Evolutionary conservation across 2,797 vertebrate species (phyloP), one percentile per base, ranked within the genome.

Genomic region (Trachurus trachurus): DNA sequence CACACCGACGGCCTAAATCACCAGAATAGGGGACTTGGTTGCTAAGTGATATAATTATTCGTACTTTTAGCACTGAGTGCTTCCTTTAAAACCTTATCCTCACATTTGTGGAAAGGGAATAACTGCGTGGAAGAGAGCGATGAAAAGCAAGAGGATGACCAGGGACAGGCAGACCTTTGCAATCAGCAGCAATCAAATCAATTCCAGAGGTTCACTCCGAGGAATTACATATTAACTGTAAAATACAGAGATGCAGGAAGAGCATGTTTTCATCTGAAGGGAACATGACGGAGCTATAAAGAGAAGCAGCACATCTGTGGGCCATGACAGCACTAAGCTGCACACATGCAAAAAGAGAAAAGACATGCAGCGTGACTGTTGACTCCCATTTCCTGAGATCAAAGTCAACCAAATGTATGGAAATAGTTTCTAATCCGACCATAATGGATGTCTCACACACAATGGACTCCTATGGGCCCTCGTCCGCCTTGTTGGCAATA

Each of bases 41-140:
- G 88, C 84, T 86, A 87, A 88, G 84, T 87, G 87, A 89, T 86
- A 90, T 76, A 84, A 91, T 87, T 90, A 90, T 89, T 89, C 53
- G 58, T 81, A 87, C 80, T 86, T 92, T 89, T 79, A 86, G 64
- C 74, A 65, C 83, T 81, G 91, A 91, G 88, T 89, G 90, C 84
- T 88, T 89, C 87, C 78, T 90, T 91, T 86, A 88, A 88, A 91
- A 83, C 61, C 84, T 64, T 74, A 82, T 77, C 74, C 79, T 78
- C 76, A 86, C 82, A 77, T 85, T 81, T 80, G 67, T 78, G 63
- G 37, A 78, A 76, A 82, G 61, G 44, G 50, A 56, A 45, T 40
- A 40, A 59, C 21, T 29, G 59, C 59, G 58, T 49, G 40, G 70
- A 60, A 66, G 58, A 60, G 56, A 57, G 65, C 13, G 5, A 52